Percentiles rank a stretch among this genome's conserved stretches.
Evolutionary conservation across 2,888 invertebrate genomes (phyloP).

Genomic region (Adelphocoris suturalis): DNA sequence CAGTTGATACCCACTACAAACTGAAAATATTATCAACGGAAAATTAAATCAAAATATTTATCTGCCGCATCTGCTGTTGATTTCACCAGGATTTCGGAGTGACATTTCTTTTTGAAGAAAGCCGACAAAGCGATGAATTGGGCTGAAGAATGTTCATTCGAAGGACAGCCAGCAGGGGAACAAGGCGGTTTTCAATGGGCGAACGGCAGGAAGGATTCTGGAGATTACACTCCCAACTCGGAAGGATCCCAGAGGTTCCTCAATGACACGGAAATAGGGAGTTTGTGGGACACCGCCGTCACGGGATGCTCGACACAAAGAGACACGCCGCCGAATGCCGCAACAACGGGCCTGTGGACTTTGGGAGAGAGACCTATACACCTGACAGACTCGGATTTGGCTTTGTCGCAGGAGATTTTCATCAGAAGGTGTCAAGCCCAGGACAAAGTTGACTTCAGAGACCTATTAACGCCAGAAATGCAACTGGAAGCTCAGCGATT

Average conservation of each 20-base stretch:
- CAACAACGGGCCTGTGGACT: not conserved
- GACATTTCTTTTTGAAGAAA: not conserved
- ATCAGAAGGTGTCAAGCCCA: conserved; percentile 71
- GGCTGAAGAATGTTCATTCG: not conserved
- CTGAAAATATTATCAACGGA: not conserved
- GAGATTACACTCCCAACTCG: not conserved
- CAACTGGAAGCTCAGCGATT: conserved; percentile 27
- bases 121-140: not conserved
- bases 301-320: not conserved
- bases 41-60: not conserved
- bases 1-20: not conserved
- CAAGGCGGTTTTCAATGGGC: not conserved
- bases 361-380: not conserved
- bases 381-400: conserved; percentile 67
- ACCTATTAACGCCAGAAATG: conserved; percentile 60
- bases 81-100: not conserved
- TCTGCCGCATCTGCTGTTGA: not conserved
- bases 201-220: not conserved
- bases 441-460: conserved; percentile 51
- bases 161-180: not conserved
- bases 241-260: not conserved
- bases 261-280: not conserved
- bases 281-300: conserved; percentile 13
- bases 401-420: conserved; percentile 72
- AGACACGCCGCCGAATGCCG: not conserved